Base-by-base conservation (phyloP, 1,140 invertebrate genomes). In the Diachasmimorpha longicaudata region DNA sequence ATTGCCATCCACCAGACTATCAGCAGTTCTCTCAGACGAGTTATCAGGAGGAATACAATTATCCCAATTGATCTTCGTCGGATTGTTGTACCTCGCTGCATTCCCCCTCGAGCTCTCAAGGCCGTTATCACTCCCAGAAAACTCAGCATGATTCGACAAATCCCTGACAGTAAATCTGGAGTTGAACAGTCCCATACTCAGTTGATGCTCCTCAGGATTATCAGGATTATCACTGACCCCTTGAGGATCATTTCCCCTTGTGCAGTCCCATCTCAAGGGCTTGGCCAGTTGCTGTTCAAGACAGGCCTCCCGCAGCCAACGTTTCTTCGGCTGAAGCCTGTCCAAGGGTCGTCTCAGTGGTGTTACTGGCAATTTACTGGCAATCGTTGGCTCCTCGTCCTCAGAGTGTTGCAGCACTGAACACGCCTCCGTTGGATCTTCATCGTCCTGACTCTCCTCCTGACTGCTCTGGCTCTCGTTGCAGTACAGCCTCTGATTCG, bases 231-330 rank as follows among this genome's bases (percentile, higher is more conserved):
- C 11, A 55, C 14, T 68, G 44, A 46, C 5, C 19, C 44, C 10
- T 21, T 74, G 9, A n/a, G 14, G 21, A 72, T 37, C 52, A 69
- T 66, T 81, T 16, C 68, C 71, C n/a, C 77, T 25, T 13, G 75
- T 90, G 81, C 76, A 77, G 78, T 83, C 90, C 90, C 82, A 91
- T 74, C 84, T 89, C 78, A 84, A 82, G 77, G 83, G 88, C 83
- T 83, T 89, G 14, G 83, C 90, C 74, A 90, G 70, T 39, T 90
- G 87, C 71, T 90, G 89, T 14, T 93, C 90, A 25, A 90, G 80
- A 21, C 90, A 87, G 0, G 91, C 91, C 83, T 92, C 91, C 4
- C 90, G 83, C 13, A 92, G 79, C 92, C 92, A 93, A n/a, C 91
- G 86, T 79, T 92, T 92, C 81, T 93, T 93, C 21, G 92, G 91